Base-by-base conservation (phyloP, 2,113 vertebrate species). In the Eulemur rufifrons region DNA sequence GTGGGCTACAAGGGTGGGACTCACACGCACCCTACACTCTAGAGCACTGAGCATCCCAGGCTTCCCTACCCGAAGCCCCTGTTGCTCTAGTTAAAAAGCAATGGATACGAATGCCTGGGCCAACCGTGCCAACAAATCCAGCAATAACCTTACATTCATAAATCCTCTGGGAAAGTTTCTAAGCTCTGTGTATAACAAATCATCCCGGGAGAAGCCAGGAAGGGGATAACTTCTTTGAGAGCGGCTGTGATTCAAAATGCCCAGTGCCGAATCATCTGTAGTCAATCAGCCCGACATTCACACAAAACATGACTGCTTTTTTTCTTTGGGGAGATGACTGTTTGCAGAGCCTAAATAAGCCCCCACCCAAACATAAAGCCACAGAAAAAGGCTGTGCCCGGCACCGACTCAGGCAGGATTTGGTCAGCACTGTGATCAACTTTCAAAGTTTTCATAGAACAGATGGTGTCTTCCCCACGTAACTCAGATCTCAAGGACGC, bases 401-500 rank as follows among this genome's bases (percentile, higher is more conserved):
- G 89, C 84, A 63, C 71, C 37, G 9, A 56, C 82, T 47, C 69
- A 50, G 96, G 85, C 71, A n/a, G 69, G n/a, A 66, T 86, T 94
- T 6, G 34, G 74, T 89, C 94, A 80, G 45, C 50, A 14, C 87
- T 66, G 23, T 52, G 82, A 91, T 82, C 91, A 81, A 12, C 68
- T 92, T 92, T 88, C 92, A 69, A 87, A 96, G 87, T 96, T 92
- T 88, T 91, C 89, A 52, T 27, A 11, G 3, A 96, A 66, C 85
- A 91, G 87, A 91, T 45, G 61, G 81, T 82, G n/a, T 61, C 39
- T n/a, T 39, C 54, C 15, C 37, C 69, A 52, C 0, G 0, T 20
- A 86, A 89, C 54, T 69, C 64, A 77, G 83, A 69, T 76, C 78
- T 86, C 17, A 29, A 66, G 42, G 63, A 84, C 1, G 8, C 50